Evolutionary conservation across 2,888 invertebrate genomes (phyloP).

Genomic region (Argyresthia goedartella): DNA sequence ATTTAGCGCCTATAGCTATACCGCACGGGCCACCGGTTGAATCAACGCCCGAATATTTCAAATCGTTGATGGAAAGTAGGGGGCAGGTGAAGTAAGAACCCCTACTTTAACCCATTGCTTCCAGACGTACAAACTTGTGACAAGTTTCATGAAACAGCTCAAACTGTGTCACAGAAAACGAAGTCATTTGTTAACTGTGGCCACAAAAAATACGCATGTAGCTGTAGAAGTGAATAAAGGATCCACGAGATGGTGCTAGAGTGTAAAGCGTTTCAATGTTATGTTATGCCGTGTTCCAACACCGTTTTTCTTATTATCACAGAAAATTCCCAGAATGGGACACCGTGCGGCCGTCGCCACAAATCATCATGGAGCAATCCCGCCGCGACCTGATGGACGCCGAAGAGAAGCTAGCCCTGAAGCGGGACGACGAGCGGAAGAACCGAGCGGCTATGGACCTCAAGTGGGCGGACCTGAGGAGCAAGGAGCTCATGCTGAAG

Average conservation of each 20-base stretch:
- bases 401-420: conserved; percentile 53
- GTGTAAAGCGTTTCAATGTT: no score
- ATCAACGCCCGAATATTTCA: conserved; percentile 62
- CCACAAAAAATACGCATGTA: no score
- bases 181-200: no score
- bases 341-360: conserved; percentile 65
- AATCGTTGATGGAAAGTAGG: conserved; percentile 61
- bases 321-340: conserved; percentile 77
- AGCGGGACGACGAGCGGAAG: conserved; percentile 46
- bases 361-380: conserved; percentile 65
- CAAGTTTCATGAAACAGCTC: no score
- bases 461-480: conserved; percentile 68
- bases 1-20: conserved; percentile 59
- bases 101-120: no score
- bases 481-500: conserved; percentile 62
- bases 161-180: no score
- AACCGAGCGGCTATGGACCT: conserved; percentile 55
- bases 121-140: conserved; percentile 2
- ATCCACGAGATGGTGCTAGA: no score
- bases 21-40: conserved; percentile 64
- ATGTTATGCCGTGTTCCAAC: no score
- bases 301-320: no score
- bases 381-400: conserved; percentile 63
- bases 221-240: no score
- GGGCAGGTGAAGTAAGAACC: conserved; percentile 57